Conservation (phyloP, 2,113 vertebrate species). For the Irena cyanogastra region DNA sequence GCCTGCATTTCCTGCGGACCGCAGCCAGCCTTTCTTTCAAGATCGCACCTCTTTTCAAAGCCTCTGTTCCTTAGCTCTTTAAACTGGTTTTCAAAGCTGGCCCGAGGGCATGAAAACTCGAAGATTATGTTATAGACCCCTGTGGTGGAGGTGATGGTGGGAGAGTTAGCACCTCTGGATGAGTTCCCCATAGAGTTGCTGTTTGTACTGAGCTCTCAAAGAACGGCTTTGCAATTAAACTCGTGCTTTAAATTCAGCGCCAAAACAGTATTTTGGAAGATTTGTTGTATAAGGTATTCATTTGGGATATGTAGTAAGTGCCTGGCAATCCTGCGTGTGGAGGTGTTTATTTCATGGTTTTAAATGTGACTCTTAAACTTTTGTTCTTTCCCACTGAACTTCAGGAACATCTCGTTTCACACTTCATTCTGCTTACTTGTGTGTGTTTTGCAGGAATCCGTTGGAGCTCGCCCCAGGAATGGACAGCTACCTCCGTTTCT, state of each 20-base stretch:
- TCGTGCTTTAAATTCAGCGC: background rate
- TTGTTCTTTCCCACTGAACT: background rate
- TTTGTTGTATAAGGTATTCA: background rate
- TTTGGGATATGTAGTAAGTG: background rate
- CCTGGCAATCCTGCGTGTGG: background rate
- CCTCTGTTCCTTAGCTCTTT: background rate
- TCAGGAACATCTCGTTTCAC: background rate
- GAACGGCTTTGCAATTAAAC: background rate
- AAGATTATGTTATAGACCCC: constrained; percentile 54
- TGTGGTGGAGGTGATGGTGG: constrained; percentile 42
- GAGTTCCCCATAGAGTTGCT: background rate
- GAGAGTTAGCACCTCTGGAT: constrained; percentile 58
- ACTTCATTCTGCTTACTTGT: background rate
- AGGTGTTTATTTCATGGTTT: background rate
- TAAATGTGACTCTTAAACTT: background rate
- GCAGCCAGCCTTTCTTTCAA: constrained; percentile 20
- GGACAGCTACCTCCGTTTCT: constrained; percentile 37
- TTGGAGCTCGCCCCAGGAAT: constrained; percentile 58
- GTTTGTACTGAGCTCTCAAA: constrained; percentile 4
- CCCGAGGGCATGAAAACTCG: constrained; percentile 26
- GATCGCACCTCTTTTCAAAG: constrained; percentile 9
- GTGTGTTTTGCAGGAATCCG: constrained; percentile 30
- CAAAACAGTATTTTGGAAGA: background rate
- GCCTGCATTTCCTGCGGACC: constrained; percentile 51
- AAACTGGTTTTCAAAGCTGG: constrained; percentile 18